Evolutionary conservation across 2,888 invertebrate genomes (phyloP).

Genomic region (Mesopsocus fuscifrons): DNA sequence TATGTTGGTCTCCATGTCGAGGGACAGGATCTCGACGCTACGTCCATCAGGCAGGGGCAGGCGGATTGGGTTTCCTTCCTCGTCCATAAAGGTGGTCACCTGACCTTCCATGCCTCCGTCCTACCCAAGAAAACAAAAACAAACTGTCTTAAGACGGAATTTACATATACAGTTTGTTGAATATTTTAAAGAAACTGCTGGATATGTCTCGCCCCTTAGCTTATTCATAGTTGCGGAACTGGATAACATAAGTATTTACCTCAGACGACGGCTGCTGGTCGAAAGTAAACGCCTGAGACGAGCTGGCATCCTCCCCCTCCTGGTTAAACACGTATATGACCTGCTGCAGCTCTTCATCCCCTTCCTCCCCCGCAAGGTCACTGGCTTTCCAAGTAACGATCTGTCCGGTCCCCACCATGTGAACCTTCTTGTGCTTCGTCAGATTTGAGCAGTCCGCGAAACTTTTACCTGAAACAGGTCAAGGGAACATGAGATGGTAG

Average conservation of each 20-base stretch:
- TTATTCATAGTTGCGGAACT: no score
- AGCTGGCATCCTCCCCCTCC: slow-evolving; percentile 26
- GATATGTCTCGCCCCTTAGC: no score
- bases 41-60: slow-evolving; percentile 50
- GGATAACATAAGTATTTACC: no score
- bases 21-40: neutral
- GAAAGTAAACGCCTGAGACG: no score
- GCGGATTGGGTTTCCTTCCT: slow-evolving; percentile 44
- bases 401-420: no score
- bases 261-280: no score
- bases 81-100: slow-evolving; percentile 40
- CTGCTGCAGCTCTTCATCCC: slow-evolving; percentile 25
- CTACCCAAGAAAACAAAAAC: neutral
- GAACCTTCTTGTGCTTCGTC: slow-evolving; percentile 41
- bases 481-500: no score
- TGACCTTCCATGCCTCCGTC: neutral
- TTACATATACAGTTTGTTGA: neutral
- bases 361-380: no score
- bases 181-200: neutral
- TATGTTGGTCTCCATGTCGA: slow-evolving; percentile 5
- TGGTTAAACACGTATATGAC: slow-evolving; percentile 32
- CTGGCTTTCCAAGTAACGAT: no score
- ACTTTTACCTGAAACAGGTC: slow-evolving; percentile 46
- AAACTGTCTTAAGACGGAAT: neutral
- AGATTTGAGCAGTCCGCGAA: slow-evolving; percentile 63